These are phyloP conservation scores for Anguilla japonica DNA, from an alignment of 2,113 vertebrate genomes.

Conservation along the genomic window DNA sequence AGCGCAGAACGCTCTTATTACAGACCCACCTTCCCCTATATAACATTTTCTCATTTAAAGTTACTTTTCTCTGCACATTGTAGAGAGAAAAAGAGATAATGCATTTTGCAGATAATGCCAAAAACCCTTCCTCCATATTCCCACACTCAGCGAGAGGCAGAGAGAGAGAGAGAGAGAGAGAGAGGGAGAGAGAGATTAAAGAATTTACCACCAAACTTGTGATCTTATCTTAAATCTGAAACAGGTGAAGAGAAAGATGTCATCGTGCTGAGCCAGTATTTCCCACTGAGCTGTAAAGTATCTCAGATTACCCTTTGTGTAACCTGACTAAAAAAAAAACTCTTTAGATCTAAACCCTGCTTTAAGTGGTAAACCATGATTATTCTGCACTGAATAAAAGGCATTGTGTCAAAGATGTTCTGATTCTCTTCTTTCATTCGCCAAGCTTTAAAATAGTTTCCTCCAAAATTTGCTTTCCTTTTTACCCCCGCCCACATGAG, in stretches of 20 bases:
- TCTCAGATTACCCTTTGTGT: background rate
- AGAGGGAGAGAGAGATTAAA: no score
- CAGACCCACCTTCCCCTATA: no score
- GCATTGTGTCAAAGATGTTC: background rate
- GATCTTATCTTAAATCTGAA: background rate
- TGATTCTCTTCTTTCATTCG: background rate
- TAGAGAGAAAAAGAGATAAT: no score
- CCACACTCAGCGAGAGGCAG: no score
- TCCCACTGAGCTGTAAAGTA: background rate
- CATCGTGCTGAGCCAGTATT: background rate
- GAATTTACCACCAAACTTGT: background rate
- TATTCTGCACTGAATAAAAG: background rate
- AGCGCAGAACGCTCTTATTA: no score
- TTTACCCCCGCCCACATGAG: background rate
- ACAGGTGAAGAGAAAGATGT: background rate
- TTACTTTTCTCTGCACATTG: no score
- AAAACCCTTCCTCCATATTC: no score
- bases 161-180: no score
- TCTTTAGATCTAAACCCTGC: background rate
- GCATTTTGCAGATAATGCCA: no score
- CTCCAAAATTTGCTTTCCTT: background rate
- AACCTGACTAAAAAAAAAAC: background rate
- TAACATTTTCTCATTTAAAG: no score
- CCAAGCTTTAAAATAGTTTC: background rate
- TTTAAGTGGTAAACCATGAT: background rate